phyloP scores from a whole-genome alignment of 1,140 invertebrate species.

The Macrostomum lignano region DNA sequence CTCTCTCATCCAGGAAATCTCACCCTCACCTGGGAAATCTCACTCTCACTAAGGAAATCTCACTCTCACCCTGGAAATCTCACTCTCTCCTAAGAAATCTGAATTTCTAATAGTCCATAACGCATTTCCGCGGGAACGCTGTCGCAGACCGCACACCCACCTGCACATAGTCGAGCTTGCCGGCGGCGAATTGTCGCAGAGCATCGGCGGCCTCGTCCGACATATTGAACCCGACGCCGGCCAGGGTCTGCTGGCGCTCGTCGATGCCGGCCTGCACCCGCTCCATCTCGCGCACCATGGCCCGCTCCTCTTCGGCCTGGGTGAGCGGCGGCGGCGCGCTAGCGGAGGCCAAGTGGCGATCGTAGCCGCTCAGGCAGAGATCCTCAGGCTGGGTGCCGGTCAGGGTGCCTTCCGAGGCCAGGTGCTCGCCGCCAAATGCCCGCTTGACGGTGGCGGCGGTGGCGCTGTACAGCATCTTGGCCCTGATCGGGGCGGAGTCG shows the following conservation, averaged over 20 bases:
- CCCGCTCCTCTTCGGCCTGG: conserved; percentile 54
- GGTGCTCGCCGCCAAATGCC: conserved; percentile 63
- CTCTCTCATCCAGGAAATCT: too few species aligned
- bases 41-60: too few species aligned
- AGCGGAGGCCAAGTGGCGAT: conserved; percentile 42
- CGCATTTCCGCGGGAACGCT: too few species aligned
- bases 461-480: conserved; percentile 95
- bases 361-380: conserved; percentile 48
- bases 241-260: conserved; percentile 58
- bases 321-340: conserved; percentile 59
- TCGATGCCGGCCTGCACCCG: conserved; percentile 45
- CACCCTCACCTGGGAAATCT: too few species aligned
- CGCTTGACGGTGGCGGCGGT: conserved; percentile 86
- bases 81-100: too few species aligned
- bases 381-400: too few species aligned
- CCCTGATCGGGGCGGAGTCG: conserved; percentile 35
- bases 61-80: too few species aligned
- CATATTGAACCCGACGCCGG: conserved; percentile 70
- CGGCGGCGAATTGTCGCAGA: conserved; percentile 32
- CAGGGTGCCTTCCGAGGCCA: too few species aligned
- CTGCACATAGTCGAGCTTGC: conserved; percentile 36
- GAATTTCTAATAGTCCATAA: too few species aligned
- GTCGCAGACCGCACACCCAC: too few species aligned
- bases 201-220: conserved; percentile 45
- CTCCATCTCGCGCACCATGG: conserved; percentile 45